Evolutionary conservation across 2,888 invertebrate species (phyloP), one percentile per base, ranked within the genome.

Genomic region (Ectemnius continuus): DNA sequence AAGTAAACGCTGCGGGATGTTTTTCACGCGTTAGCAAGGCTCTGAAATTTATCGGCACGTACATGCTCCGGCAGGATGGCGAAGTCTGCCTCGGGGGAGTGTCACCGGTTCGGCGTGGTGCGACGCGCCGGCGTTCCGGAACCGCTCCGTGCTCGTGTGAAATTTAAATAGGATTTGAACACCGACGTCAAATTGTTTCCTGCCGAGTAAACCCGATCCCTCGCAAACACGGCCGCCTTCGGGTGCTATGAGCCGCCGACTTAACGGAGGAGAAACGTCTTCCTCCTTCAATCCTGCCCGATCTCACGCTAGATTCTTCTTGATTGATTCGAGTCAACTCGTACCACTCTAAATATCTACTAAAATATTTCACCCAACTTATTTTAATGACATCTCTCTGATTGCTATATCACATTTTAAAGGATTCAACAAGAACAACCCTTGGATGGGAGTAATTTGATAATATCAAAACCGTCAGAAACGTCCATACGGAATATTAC

Each of bases 101-200:
- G 69, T 75, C 70, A 64, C 47, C 26, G 36, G 36, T 11, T 36
- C 36, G 36, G 36, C 11, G 36, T 36, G 36, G 8, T 36, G 36
- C 36, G 36, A 11, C 36, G 36, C 36, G 36, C 8, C 36, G 52
- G 66, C 73, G 65, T 70, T 23, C 52, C 57, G 65, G 59, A 61
- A 70, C 46, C 66, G 67, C 62, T 78, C 71, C 16, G 62, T 56
- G 64, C 74, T 71, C 64, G 58, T 72, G 70, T 61, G 69, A 75
- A 68, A 80, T 82, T 82, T 80, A 75, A 80, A 82, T 73, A 61
- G 67, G 67, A 82, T 82, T 75, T 67, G 67, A 61, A 75, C 48
- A 64, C 60, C 67, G 62, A 58, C 67, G 77, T 74, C 63, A 61
- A 74, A 75, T 70, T 70, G 69, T 75, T 79, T 72, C 67, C 67